These are phyloP conservation scores for Drosophila trapezifrons DNA, from an alignment of 1,140 invertebrate genomes.

Conservation along the genomic window DNA sequence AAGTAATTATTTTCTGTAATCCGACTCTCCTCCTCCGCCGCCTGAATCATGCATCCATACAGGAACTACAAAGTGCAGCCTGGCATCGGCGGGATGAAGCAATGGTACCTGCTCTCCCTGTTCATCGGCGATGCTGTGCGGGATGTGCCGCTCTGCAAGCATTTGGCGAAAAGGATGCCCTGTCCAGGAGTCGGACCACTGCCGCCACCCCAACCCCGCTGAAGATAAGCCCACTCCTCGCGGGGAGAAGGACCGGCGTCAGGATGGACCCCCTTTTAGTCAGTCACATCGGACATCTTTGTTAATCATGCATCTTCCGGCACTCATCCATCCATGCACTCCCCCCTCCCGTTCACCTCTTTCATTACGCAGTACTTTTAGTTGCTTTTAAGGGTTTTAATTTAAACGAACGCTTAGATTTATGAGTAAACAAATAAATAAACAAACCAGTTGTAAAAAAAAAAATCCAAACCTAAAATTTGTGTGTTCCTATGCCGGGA, in stretches of 20 bases:
- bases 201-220: slow-evolving; percentile 75
- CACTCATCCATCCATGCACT: slow-evolving; percentile 20
- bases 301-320: slow-evolving; percentile 45
- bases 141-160: slow-evolving; percentile 90
- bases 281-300: slow-evolving; percentile 72
- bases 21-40: slow-evolving; percentile 59
- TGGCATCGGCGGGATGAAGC: slow-evolving; percentile 87
- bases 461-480: slow-evolving; percentile 47
- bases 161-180: slow-evolving; percentile 88
- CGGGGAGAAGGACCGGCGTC: slow-evolving; percentile 4
- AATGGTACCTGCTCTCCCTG: slow-evolving; percentile 92
- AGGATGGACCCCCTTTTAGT: slow-evolving; percentile 46
- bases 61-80: slow-evolving; percentile 91
- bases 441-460: slow-evolving; percentile 62
- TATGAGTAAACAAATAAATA: slow-evolving; percentile 76
- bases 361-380: slow-evolving; percentile 55
- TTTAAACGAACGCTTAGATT: slow-evolving; percentile 72
- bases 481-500: slow-evolving; percentile 54
- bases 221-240: slow-evolving; percentile 17
- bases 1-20: slow-evolving; percentile 83
- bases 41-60: slow-evolving; percentile 54
- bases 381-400: slow-evolving; percentile 74
- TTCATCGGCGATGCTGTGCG: slow-evolving; percentile 92
- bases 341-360: slow-evolving; percentile 20
- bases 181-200: slow-evolving; percentile 80